Conservation (phyloP, 2,797 vertebrate species). For the Mormyrops boulengeri region DNA sequence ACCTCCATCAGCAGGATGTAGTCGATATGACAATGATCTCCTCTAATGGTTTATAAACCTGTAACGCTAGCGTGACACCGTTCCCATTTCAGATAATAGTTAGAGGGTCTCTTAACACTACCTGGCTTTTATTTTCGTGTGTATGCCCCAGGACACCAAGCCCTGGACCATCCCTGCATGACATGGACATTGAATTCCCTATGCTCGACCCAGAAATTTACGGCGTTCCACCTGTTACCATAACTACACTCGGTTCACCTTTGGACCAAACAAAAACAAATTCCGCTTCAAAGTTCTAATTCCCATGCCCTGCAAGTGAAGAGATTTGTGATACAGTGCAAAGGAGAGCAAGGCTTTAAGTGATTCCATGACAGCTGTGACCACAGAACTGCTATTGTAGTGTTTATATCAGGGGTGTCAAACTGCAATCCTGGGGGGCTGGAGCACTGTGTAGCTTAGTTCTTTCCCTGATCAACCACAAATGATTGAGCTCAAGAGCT, state of each 20-base stretch:
- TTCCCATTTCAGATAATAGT: background rate
- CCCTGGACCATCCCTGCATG: background rate
- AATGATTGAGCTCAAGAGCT: too few species aligned
- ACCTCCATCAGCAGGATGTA: background rate
- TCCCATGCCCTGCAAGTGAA: background rate
- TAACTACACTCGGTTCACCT: background rate
- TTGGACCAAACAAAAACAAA: constrained; percentile 1
- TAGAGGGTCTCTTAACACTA: background rate
- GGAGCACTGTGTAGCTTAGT: too few species aligned
- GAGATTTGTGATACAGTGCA: background rate
- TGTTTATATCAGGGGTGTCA: background rate
- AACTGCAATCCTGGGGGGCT: too few species aligned
- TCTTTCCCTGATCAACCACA: too few species aligned
- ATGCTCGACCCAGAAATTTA: background rate
- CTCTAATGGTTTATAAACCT: background rate
- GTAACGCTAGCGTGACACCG: background rate
- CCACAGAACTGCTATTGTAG: background rate
- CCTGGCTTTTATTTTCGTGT: background rate
- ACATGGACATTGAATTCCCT: constrained; percentile 14
- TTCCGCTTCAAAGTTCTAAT: background rate
- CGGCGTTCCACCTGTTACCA: background rate
- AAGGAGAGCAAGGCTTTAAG: constrained; percentile 22
- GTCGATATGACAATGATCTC: background rate
- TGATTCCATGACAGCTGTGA: constrained; percentile 10
- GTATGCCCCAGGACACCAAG: constrained; percentile 8